Evolutionary conservation across 2,113 vertebrate genomes (phyloP).

Genomic region (Loxodonta africana): DNA sequence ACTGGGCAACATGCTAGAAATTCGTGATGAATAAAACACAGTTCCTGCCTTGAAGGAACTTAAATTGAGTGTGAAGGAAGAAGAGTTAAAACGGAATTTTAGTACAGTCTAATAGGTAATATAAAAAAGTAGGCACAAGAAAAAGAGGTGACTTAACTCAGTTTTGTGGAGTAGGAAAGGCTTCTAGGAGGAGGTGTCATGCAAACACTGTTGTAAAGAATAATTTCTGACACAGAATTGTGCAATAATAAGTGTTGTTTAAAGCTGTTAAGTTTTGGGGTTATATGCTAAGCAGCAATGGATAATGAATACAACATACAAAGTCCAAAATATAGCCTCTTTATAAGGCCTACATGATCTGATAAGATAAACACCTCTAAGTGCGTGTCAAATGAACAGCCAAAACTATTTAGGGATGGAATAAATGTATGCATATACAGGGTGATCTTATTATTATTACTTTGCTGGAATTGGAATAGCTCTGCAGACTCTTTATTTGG

Average conservation of each 20-base stretch:
- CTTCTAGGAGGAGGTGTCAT: neutral
- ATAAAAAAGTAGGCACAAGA: neutral
- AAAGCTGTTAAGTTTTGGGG: neutral
- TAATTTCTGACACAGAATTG: neutral
- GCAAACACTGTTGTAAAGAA: neutral
- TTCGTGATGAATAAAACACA: neutral
- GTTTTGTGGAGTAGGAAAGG: neutral
- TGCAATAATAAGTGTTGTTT: neutral
- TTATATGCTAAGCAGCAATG: neutral
- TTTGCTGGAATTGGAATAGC: neutral
- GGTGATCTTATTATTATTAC: neutral
- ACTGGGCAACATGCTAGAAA: neutral
- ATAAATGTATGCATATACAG: neutral
- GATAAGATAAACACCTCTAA: neutral
- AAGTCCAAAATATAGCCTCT: neutral
- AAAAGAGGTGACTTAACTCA: neutral
- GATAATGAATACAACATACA: neutral
- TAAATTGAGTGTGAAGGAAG: constrained; percentile 9
- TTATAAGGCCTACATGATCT: neutral
- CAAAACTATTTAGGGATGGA: neutral
- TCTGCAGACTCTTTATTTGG: neutral
- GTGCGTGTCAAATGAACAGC: neutral
- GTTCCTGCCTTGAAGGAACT: neutral
- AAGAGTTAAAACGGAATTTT: neutral
- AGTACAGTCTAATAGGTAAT: neutral